These are phyloP conservation scores for Rana temporaria DNA, from an alignment of 2,113 vertebrate species.

Conservation along the genomic window DNA sequence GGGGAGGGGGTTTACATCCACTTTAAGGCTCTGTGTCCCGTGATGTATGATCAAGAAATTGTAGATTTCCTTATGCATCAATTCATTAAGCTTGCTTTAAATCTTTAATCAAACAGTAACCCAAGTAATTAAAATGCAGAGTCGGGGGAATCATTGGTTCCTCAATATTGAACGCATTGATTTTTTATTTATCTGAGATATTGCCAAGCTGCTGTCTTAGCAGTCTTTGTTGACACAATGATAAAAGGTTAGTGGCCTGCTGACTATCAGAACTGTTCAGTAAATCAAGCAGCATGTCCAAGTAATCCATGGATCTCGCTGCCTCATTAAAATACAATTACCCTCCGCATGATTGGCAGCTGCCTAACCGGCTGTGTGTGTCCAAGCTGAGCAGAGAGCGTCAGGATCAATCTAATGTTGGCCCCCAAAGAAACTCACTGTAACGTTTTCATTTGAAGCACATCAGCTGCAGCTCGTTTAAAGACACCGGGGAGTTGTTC, in stretches of 20 bases:
- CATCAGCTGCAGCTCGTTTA: not conserved
- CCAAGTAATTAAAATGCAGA: too few species aligned
- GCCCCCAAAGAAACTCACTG: not conserved
- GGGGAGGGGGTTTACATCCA: too few species aligned
- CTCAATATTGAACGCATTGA: not conserved
- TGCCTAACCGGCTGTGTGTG: not conserved
- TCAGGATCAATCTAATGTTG: not conserved
- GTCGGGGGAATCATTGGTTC: not conserved
- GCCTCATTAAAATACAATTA: constrained; percentile 21
- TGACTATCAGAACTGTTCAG: constrained; percentile 4
- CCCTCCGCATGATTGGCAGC: not conserved
- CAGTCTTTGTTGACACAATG: not conserved
- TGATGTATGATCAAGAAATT: too few species aligned
- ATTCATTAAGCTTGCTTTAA: too few species aligned
- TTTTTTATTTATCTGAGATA: constrained; percentile 7
- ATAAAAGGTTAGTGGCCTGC: constrained; percentile 2
- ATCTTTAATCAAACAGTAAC: too few species aligned
- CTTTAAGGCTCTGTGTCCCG: too few species aligned
- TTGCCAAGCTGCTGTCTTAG: not conserved
- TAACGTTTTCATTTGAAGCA: not conserved
- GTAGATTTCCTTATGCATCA: too few species aligned
- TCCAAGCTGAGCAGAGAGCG: not conserved
- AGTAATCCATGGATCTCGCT: not conserved
- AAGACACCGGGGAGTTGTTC: not conserved
- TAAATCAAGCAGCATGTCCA: constrained; percentile 1